These are phyloP conservation scores for Steinernema feltiae DNA, from an alignment of 1,140 invertebrate species.

Conservation along the genomic window DNA sequence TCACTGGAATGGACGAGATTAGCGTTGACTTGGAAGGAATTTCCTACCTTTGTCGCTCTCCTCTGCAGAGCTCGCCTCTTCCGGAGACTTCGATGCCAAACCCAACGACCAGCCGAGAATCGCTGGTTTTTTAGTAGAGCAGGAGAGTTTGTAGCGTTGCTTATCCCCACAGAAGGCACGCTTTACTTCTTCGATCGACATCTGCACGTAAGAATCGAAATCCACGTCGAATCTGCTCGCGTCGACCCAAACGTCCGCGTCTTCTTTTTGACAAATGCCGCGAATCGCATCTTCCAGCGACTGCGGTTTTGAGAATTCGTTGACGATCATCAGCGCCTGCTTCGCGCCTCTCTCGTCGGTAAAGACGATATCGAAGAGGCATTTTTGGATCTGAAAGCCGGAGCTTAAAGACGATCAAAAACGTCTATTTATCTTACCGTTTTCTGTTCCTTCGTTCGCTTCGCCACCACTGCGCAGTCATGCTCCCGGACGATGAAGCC, in stretches of 20 bases:
- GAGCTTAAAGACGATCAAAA: neutral
- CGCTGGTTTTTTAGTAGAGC: neutral
- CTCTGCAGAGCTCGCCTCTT: no score
- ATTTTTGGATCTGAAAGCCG: neutral
- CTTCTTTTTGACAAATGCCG: neutral
- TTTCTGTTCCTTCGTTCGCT: no score
- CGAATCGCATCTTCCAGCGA: neutral
- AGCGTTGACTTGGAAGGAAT: no score
- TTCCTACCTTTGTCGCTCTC: neutral
- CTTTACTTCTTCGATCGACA: neutral
- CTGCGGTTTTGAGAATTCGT: neutral
- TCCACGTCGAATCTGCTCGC: neutral
- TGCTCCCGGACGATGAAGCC: neutral
- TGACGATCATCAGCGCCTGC: neutral
- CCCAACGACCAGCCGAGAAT: neutral
- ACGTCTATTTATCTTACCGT: no score
- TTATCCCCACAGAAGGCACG: neutral
- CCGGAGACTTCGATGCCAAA: neutral
- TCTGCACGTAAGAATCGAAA: neutral
- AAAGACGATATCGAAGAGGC: neutral
- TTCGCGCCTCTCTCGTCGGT: neutral
- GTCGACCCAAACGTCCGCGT: neutral
- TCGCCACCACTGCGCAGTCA: neutral
- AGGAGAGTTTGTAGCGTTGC: neutral
- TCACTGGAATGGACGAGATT: no score